These are phyloP conservation scores for Andrena fulva DNA, from an alignment of 2,888 invertebrate species.

Conservation along the genomic window DNA sequence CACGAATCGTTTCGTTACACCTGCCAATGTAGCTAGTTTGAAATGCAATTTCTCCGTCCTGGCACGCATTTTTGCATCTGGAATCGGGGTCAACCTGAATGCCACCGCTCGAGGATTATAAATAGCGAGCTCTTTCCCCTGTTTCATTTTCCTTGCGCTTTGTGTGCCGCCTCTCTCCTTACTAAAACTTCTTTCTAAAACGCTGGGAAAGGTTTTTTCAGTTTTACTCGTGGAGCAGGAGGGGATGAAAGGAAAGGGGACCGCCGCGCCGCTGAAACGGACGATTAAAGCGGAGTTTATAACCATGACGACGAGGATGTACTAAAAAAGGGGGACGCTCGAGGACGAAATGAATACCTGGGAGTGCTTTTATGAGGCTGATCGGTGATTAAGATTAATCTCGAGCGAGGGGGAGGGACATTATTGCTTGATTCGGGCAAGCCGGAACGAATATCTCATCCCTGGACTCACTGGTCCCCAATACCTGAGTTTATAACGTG, in stretches of 20 bases:
- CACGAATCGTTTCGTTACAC: background rate
- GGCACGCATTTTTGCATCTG: background rate
- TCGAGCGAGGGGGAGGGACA: too few species aligned
- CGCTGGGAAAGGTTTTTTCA: constrained; percentile 27
- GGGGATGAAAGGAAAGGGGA: constrained; percentile 37
- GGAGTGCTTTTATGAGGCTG: background rate
- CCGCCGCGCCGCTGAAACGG: constrained; percentile 18
- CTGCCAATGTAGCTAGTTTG: background rate
- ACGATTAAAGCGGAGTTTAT: constrained; percentile 59
- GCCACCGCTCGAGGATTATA: constrained; percentile 41
- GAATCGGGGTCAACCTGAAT: constrained; percentile 23
- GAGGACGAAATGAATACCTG: background rate
- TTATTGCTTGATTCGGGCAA: too few species aligned
- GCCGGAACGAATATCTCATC: too few species aligned
- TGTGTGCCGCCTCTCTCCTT: constrained; percentile 5
- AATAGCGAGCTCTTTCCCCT: constrained; percentile 35
- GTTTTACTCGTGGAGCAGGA: constrained; percentile 13
- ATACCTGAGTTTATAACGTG: background rate
- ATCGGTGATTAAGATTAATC: background rate
- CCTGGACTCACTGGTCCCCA: too few species aligned
- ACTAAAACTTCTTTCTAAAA: constrained; percentile 28
- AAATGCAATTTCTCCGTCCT: background rate
- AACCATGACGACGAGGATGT: constrained; percentile 29
- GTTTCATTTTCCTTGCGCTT: constrained; percentile 48
- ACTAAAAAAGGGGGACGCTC: constrained; percentile 39